These are phyloP conservation scores for Calephelis perditalis DNA, from an alignment of 2,888 invertebrate genomes.

Conservation along the genomic window DNA sequence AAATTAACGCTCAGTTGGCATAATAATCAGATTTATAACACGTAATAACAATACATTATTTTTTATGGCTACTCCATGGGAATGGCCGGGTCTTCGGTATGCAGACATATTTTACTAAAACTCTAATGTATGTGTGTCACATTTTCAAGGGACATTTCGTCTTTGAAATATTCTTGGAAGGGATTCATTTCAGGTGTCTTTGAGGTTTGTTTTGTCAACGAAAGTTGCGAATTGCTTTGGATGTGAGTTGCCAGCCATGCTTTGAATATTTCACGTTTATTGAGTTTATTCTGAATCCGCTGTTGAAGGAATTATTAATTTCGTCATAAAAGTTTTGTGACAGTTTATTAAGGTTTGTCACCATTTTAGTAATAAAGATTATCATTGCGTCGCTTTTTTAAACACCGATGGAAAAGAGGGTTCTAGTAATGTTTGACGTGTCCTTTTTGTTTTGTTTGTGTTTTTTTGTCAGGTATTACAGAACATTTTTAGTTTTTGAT, in stretches of 20 bases:
- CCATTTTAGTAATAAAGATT: too few relatives aligned
- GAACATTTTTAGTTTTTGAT: too few relatives aligned
- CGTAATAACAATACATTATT: slow-evolving; percentile 43
- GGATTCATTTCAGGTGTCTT: slow-evolving; percentile 19
- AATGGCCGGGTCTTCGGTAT: slow-evolving; percentile 33
- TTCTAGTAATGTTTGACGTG: too few relatives aligned
- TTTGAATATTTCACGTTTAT: slow-evolving; percentile 9
- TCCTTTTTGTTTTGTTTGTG: too few relatives aligned
- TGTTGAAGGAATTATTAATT: background rate
- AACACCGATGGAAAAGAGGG: too few relatives aligned
- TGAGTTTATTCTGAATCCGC: background rate
- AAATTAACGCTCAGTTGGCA: slow-evolving; percentile 1
- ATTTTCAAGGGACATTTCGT: slow-evolving; percentile 24
- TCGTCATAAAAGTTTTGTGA: too few relatives aligned
- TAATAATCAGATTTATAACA: slow-evolving; percentile 22
- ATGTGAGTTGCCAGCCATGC: background rate
- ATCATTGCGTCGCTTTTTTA: too few relatives aligned
- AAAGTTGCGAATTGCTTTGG: slow-evolving; percentile 16
- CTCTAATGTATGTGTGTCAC: slow-evolving; percentile 35
- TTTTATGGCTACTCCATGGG: slow-evolving; percentile 46
- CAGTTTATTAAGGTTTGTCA: too few relatives aligned
- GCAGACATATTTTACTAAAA: slow-evolving; percentile 36
- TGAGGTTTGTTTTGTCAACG: background rate
- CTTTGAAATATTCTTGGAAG: slow-evolving; percentile 24
- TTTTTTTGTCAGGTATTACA: too few relatives aligned